These are phyloP conservation scores for Leistus spinibarbis DNA, from an alignment of 2,888 invertebrate genomes.

Conservation along the genomic window DNA sequence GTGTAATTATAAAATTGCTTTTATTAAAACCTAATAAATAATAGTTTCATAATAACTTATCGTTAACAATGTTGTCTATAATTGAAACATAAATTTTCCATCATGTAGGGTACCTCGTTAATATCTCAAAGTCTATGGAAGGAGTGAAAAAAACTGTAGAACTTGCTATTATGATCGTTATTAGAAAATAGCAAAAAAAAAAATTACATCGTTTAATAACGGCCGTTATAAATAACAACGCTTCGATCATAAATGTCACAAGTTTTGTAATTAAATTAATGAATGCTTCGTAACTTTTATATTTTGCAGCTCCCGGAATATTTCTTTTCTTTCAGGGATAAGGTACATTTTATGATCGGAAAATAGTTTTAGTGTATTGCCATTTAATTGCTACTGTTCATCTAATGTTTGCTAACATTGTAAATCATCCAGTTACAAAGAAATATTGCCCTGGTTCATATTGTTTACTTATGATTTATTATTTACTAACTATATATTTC, in stretches of 20 bases:
- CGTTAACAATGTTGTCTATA: constrained; percentile 4
- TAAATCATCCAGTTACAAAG: too few species aligned
- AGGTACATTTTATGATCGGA: constrained; percentile 36
- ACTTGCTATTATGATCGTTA: constrained; percentile 36
- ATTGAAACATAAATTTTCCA: constrained; percentile 35
- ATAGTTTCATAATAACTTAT: too few species aligned
- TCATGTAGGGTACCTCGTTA: constrained; percentile 21
- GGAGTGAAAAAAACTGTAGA: constrained; percentile 23
- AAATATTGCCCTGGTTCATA: too few species aligned
- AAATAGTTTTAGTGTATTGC: constrained; percentile 26
- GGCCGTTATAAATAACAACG: constrained; percentile 54
- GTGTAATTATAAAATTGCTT: too few species aligned
- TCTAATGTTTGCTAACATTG: neutral
- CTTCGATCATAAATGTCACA: constrained; percentile 56
- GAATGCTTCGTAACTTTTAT: constrained; percentile 55
- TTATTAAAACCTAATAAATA: too few species aligned
- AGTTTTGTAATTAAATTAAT: constrained; percentile 60
- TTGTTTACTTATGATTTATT: too few species aligned
- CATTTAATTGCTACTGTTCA: constrained; percentile 30
- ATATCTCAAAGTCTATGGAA: constrained; percentile 7
- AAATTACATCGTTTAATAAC: constrained; percentile 48
- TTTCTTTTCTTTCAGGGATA: constrained; percentile 35
- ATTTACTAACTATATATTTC: too few species aligned
- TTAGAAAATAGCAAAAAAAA: constrained; percentile 45
- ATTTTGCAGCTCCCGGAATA: constrained; percentile 46